Evolutionary conservation across 2,113 vertebrate species (phyloP).

Genomic region (Callipepla squamata): DNA sequence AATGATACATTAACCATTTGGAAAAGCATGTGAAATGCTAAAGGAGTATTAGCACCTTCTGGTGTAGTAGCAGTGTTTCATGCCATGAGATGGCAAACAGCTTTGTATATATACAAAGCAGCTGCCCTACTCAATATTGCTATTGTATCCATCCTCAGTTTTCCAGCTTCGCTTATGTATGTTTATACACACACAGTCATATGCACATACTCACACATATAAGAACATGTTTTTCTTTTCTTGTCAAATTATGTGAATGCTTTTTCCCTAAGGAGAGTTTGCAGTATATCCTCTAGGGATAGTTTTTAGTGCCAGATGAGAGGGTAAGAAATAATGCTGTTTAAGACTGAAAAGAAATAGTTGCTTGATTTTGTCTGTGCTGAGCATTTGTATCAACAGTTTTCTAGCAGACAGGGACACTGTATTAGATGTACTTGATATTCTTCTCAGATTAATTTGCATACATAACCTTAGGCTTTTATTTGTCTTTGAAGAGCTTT

Average conservation of each 20-base stretch:
- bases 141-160: not conserved
- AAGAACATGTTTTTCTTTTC: not conserved
- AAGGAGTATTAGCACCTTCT: not conserved
- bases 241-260: not conserved
- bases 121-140: not conserved
- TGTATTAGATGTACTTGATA: not conserved
- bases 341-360: not conserved
- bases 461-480: not conserved
- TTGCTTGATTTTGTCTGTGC: not conserved
- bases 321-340: not conserved
- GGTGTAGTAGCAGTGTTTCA: not conserved
- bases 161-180: rapidly evolving
- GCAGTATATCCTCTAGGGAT: not conserved
- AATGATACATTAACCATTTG: not conserved
- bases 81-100: not conserved
- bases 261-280: not conserved
- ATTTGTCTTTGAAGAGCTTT: not conserved
- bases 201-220: not conserved
- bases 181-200: not conserved
- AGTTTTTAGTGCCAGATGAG: not conserved
- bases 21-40: not conserved
- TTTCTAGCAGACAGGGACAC: not conserved
- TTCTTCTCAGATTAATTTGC: not conserved
- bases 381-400: not conserved
- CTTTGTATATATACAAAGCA: not conserved